Percentiles rank a stretch among this genome's conserved stretches.
phyloP scores from a whole-genome alignment of 37 sponge, comb jelly and placozoan species.

The Hormiphora californensis region DNA sequence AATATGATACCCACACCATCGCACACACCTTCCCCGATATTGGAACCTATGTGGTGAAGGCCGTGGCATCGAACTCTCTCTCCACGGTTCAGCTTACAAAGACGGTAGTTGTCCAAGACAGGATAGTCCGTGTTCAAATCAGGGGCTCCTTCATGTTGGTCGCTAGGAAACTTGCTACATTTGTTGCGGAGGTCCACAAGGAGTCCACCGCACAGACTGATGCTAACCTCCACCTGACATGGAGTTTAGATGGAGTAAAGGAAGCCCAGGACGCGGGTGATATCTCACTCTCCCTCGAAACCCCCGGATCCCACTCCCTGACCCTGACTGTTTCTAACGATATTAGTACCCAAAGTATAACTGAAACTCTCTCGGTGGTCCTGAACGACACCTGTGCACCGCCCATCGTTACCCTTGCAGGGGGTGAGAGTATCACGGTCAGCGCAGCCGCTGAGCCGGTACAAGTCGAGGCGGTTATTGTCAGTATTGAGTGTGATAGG shows the following conservation, averaged over 20 bases:
- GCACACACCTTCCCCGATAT: not conserved
- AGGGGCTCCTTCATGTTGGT: not conserved
- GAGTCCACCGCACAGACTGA: not conserved
- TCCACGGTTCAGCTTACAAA: not conserved
- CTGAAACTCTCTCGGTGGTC: slow-evolving; percentile 16
- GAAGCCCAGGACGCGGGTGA: slow-evolving; percentile 24
- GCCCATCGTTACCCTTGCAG: not conserved
- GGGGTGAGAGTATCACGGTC: not conserved
- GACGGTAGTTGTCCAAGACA: not conserved
- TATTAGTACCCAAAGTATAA: not conserved
- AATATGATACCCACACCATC: not conserved
- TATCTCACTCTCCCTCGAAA: not conserved
- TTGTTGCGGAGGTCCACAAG: slow-evolving; percentile 37
- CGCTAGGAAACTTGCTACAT: not conserved
- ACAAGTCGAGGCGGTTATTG: slow-evolving; percentile 9
- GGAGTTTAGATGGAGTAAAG: slow-evolving; percentile 25
- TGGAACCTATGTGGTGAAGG: not conserved
- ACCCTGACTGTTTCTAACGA: slow-evolving; percentile 22
- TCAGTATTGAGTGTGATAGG: slow-evolving; percentile 14
- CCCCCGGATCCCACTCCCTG: not conserved
- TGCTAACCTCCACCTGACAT: not conserved
- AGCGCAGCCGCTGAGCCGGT: not conserved
- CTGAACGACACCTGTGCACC: not conserved
- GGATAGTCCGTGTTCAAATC: not conserved
- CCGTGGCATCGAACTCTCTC: not conserved